phyloP scores from a whole-genome alignment of 2,797 vertebrate species.

The Urocyon cinereoargenteus region DNA sequence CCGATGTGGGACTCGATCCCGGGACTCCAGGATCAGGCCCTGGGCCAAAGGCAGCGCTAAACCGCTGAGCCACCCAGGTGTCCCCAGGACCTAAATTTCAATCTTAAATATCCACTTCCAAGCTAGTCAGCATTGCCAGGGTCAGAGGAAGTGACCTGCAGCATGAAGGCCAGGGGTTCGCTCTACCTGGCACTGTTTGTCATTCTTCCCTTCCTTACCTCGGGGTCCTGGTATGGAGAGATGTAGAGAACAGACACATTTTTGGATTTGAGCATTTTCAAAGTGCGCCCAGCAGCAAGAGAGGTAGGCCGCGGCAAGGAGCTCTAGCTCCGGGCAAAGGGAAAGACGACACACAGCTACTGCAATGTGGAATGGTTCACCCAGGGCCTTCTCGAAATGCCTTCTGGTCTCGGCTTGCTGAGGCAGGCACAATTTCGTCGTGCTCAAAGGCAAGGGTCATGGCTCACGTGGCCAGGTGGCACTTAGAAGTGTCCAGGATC shows the following conservation, averaged over 20 bases:
- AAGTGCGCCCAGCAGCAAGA: background rate
- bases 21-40: too few relatives aligned
- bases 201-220: background rate
- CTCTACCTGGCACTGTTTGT: background rate
- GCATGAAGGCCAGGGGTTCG: background rate
- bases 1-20: too few relatives aligned
- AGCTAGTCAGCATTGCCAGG: background rate
- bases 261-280: background rate
- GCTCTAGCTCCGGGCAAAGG: background rate
- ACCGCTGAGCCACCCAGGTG: too few relatives aligned
- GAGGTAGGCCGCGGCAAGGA: background rate
- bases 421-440: background rate
- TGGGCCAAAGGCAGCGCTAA: too few relatives aligned
- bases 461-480: background rate
- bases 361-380: fast-evolving
- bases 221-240: background rate
- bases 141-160: background rate
- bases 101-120: background rate
- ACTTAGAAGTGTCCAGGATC: background rate
- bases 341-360: background rate
- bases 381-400: background rate
- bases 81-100: background rate
- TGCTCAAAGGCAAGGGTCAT: background rate
- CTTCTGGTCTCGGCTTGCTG: background rate
- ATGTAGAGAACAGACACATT: background rate